Evolutionary conservation across 2,797 vertebrate species (phyloP).

Genomic region (Ptychobarbus kaznakovi): DNA sequence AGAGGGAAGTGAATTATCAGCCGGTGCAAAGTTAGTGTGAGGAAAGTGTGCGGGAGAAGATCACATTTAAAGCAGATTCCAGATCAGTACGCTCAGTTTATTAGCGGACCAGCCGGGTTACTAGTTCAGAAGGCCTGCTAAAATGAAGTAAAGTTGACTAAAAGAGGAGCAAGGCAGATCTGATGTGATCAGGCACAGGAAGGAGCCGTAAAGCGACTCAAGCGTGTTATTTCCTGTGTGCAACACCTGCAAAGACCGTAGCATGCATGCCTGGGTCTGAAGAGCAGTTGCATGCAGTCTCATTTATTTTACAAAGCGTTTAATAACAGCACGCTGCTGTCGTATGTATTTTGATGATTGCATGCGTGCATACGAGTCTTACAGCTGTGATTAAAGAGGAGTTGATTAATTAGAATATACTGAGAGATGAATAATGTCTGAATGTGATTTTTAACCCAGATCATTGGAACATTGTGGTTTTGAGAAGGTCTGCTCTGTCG

Average conservation of each 20-base stretch:
- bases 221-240: conserved; percentile 68
- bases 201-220: conserved; percentile 60
- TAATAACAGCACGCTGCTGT: neutral
- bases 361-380: neutral
- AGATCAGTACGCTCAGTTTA: neutral
- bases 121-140: neutral
- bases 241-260: conserved; percentile 48
- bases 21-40: neutral
- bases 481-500: neutral
- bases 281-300: neutral
- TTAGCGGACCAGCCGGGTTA: neutral
- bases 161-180: conserved; percentile 5
- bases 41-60: conserved; percentile 31
- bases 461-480: neutral
- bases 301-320: neutral
- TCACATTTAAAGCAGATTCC: neutral
- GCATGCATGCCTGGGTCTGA: neutral
- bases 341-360: neutral
- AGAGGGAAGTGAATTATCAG: conserved; percentile 48
- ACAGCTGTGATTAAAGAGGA: neutral
- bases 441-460: conserved; percentile 17
- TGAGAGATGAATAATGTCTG: neutral
- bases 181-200: conserved; percentile 63
- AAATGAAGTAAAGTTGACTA: conserved; percentile 13
- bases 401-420: neutral